Evolutionary conservation across 2,797 vertebrate genomes (phyloP), one percentile per base, ranked within the genome.

Genomic region (Rhodeus uyekii): DNA sequence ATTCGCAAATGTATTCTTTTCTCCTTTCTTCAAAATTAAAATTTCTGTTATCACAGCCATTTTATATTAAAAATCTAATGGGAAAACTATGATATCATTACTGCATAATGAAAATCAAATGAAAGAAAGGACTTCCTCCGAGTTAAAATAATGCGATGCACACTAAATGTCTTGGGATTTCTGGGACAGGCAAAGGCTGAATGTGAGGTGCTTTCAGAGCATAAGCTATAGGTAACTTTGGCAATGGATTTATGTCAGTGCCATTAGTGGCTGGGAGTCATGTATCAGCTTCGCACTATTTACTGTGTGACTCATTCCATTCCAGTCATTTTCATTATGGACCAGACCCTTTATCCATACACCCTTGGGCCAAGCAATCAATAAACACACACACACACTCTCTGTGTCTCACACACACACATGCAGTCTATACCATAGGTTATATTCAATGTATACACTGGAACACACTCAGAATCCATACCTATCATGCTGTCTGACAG

Each of bases 271-370:
- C 79, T 34, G 32, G 2, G 32, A 81, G 79, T 48, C 58, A 46
- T 64, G 79, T 73, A 44, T 81, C 69, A 50, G 69, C 79, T 63
- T 74, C 68, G 18, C 79, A 64, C 79, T 73, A 81, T 81, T 81
- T 81, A 81, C 79, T 81, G 42, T 81, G 79, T 81, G 58, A 63
- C 69, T 81, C 79, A 81, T 81, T 81, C 44, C 58, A 34, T 77
- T 64, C 58, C 75, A 81, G 79, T 73, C 69, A 63, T 81, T 81
- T 81, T 74, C 69, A 81, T 81, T 73, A 81, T 81, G 44, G 79
- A 81, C 79, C 79, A 63, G 58, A 81, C 55, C 68, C 42, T 74
- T 81, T 81, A 81, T 81, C 79, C 69, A 81, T 64, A 81, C 58
- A 81, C 79, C 79, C 79, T 72, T 64, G 69, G 27, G 79, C 79